Percentiles rank a stretch among this genome's conserved stretches.
Conservation (phyloP, 2,797 vertebrate species). For the Arnoldichthys spilopterus region DNA sequence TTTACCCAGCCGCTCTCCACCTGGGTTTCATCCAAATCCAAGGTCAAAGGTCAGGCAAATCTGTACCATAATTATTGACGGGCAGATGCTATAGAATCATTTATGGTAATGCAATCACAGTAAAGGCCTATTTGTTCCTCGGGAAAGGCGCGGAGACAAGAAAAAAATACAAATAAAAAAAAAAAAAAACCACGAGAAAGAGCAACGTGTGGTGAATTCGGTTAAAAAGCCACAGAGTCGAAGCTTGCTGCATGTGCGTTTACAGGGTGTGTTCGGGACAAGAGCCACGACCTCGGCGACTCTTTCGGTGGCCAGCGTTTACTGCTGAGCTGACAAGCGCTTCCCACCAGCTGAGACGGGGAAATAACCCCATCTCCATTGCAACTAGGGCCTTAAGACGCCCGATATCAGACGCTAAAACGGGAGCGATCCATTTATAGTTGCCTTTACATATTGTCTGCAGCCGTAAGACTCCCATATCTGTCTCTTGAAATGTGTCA, state of each 20-base stretch:
- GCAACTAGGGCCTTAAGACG: constrained; percentile 64
- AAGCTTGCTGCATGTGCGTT: background rate
- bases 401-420: constrained; percentile 75
- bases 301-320: background rate
- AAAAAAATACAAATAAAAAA: constrained; percentile 40
- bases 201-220: constrained; percentile 44
- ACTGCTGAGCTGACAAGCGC: constrained; percentile 9
- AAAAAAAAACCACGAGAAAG: background rate
- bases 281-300: constrained; percentile 5
- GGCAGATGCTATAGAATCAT: constrained; percentile 84
- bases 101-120: constrained; percentile 83
- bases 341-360: constrained; percentile 1
- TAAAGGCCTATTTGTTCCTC: constrained; percentile 70
- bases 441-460: constrained; percentile 77
- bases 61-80: constrained; percentile 79
- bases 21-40: constrained; percentile 75
- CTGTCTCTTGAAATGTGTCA: constrained; percentile 81
- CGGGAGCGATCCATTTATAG: constrained; percentile 69
- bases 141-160: constrained; percentile 41
- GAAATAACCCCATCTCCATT: constrained; percentile 70
- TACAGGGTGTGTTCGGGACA: constrained; percentile 34
- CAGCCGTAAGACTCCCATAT: constrained; percentile 77
- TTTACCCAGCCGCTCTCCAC: constrained; percentile 76
- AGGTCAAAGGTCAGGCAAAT: constrained; percentile 73
- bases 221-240: constrained; percentile 56